Evolutionary conservation across 1,140 invertebrate species (phyloP).

Genomic region (Drosophila micromelanica): DNA sequence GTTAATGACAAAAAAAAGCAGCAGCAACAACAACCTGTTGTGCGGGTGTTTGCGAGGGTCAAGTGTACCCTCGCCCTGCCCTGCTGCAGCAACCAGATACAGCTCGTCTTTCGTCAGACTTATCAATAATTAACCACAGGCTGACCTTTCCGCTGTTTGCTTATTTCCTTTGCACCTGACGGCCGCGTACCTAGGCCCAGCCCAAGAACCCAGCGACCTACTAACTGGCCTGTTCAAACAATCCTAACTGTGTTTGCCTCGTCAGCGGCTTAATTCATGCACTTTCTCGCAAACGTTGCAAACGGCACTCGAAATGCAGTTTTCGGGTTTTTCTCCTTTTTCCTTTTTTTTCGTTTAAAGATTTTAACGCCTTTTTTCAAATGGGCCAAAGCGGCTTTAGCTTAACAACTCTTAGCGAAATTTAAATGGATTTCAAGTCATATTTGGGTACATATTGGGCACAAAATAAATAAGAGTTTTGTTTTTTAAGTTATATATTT

Average conservation of each 20-base stretch:
- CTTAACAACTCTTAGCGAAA: neutral
- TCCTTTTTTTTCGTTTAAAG: neutral
- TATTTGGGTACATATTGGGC: neutral
- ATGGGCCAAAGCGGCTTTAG: slow-evolving; percentile 37
- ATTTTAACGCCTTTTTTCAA: slow-evolving; percentile 46
- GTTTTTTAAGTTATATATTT: too few species aligned
- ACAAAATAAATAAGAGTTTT: too few species aligned
- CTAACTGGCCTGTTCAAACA: slow-evolving; percentile 52
- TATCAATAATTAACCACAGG: slow-evolving; percentile 67
- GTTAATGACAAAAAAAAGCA: slow-evolving; percentile 31
- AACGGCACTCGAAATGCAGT: slow-evolving; percentile 11
- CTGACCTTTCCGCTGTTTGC: slow-evolving; percentile 62
- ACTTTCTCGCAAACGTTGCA: slow-evolving; percentile 14
- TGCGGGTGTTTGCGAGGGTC: slow-evolving; percentile 40
- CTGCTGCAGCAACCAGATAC: neutral
- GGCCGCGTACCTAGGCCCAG: neutral
- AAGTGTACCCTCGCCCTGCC: neutral
- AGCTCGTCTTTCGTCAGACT: slow-evolving; percentile 18
- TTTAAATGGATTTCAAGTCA: neutral
- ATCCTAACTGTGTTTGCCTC: slow-evolving; percentile 41
- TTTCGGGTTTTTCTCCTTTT: slow-evolving; percentile 8
- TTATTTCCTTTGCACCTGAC: neutral
- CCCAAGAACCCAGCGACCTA: slow-evolving; percentile 18
- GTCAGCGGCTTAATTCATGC: slow-evolving; percentile 47
- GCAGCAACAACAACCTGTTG: slow-evolving; percentile 17